Evolutionary conservation across 1,140 invertebrate species (phyloP), one percentile per base, ranked within the genome.

Genomic region (Sycophaga agraensis): DNA sequence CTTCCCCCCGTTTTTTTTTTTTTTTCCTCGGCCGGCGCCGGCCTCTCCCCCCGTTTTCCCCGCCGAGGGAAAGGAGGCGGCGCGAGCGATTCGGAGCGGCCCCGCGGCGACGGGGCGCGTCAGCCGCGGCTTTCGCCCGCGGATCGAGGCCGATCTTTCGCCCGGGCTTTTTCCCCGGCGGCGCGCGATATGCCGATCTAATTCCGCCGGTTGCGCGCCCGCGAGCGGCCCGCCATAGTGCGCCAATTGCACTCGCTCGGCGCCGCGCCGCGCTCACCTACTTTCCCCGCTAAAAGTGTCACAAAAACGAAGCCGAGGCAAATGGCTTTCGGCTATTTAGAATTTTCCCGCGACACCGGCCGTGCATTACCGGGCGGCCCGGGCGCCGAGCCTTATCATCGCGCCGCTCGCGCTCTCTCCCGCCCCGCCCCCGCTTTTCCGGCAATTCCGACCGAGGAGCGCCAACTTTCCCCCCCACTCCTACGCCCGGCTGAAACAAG

Each of bases 221-320:
- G 42, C 8, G 9, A 8, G 11, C 19, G 39, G 17, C 6, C n/a
- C 9, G 40, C 16, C 35, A 39, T 39, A 4, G 43, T 19, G 3
- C 43, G 12, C 43, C n/a, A n/a, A n/a, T 19, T 11, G 22, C 14
- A 2, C 21, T 22, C 1, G 22, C 11, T 11, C 6, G 22, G 17
- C 26, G 16, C 26, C n/a, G 50, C 1, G 14, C n/a, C 1, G 19
- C 14, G 14, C 16, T 46, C 19, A 9, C 54, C 54, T 55, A 56
- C 42, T 56, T 56, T 46, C 54, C 34, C 46, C 31, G 26, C 28
- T 16, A 21, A 55, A 22, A 45, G 26, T 34, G 39, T 55, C 7
- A 6, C 17, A 16, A 26, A 46, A n/a, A 46, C 4, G 5, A 53
- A 9, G n/a, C n/a, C 4, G 12, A 22, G 39, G 19, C 14, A 55